Conservation (phyloP, 2,113 vertebrate genomes). For the Capricornis sumatraensis region DNA sequence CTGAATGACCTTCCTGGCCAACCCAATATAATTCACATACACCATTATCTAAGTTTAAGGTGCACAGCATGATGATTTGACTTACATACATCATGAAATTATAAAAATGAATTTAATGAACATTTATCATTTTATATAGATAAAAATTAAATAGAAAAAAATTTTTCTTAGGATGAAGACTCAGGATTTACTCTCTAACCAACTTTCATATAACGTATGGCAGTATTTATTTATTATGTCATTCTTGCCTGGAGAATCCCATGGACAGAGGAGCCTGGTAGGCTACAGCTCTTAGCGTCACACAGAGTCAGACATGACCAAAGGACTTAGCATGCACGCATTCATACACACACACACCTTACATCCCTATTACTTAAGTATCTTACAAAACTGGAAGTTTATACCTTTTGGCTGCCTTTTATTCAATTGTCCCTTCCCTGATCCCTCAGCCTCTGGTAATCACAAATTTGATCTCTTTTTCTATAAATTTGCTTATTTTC, state of each 20-base stretch:
- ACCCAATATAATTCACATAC: neutral
- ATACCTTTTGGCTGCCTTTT: neutral
- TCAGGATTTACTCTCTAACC: neutral
- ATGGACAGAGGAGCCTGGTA: neutral
- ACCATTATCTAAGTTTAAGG: neutral
- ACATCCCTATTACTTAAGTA: neutral
- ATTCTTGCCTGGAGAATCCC: neutral
- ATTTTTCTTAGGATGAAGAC: neutral
- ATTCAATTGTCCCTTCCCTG: neutral
- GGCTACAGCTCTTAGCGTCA: neutral
- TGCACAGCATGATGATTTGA: neutral
- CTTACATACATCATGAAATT: neutral
- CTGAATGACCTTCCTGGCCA: neutral
- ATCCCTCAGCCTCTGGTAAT: neutral
- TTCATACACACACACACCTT: neutral
- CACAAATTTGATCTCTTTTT: neutral
- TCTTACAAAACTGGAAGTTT: neutral
- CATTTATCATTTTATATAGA: neutral
- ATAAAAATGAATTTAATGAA: neutral
- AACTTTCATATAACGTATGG: neutral
- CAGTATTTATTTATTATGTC: neutral
- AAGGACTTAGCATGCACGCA: neutral
- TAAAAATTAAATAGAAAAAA: neutral
- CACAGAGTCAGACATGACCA: neutral
- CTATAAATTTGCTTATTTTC: neutral